Base-by-base conservation (phyloP, 2,888 invertebrate genomes). In the Bugula neritina region DNA sequence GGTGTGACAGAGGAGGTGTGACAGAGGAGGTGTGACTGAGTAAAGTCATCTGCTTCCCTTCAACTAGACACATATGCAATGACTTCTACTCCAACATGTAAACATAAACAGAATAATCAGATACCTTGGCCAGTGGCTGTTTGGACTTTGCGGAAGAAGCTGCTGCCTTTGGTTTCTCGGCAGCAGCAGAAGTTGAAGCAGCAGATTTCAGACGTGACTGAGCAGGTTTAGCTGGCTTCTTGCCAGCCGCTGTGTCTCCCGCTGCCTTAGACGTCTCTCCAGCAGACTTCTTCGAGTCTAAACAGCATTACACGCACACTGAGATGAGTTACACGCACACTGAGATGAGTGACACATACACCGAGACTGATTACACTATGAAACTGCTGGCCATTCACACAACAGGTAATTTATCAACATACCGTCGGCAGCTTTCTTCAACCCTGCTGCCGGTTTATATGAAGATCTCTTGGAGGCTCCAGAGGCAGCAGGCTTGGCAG, bases 51-150 rank as follows among this genome's bases (percentile, higher is more conserved):
- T n/a, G n/a, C n/a, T n/a, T n/a, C n/a, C n/a, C n/a, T n/a, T n/a
- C n/a, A n/a, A n/a, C n/a, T n/a, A n/a, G n/a, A n/a, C n/a, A n/a
- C n/a, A n/a, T n/a, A n/a, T n/a, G n/a, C n/a, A n/a, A n/a, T n/a
- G n/a, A n/a, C n/a, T n/a, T n/a, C 10, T 43, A 17, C 17, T 43
- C 17, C 43, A 43, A 17, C 43, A 43, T 10, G 43, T 17, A 43
- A 43, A 5, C 5, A 10, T 17, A 43, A 43, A 43, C 43, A 10
- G 10, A 43, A 10, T 10, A 43, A 43, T 10, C 43, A 43, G 10
- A 43, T 17, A 43, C 43, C 27, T 77, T 74, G 13, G 79, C 75
- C 1, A 77, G 77, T 34, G 79, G 78, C 35, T 77, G 71, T 17
- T 52, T 25, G 71, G 54, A 72, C 54, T 34, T 69, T 1, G 71